phyloP scores from a whole-genome alignment of 1,140 invertebrate genomes.

The Triops cancriformis region DNA sequence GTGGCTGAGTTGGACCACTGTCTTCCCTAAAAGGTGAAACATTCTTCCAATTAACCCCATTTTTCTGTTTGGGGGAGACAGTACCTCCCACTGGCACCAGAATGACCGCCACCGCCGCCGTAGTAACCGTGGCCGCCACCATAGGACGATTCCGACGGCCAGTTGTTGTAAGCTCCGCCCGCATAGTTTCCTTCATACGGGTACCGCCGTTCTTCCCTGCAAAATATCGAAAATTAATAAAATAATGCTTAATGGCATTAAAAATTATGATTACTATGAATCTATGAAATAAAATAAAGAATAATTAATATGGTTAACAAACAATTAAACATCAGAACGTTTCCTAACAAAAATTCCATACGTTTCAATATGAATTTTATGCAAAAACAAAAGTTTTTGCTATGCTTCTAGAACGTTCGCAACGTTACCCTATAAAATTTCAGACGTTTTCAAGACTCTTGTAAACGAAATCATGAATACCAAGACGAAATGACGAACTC shows the following conservation, averaged over 20 bases:
- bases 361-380: too few relatives aligned
- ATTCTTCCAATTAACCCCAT: slow-evolving; percentile 11
- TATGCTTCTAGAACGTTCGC: too few relatives aligned
- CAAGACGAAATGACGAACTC: too few relatives aligned
- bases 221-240: slow-evolving; percentile 28
- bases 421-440: too few relatives aligned
- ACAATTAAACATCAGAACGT: too few relatives aligned
- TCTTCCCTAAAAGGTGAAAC: slow-evolving; percentile 32
- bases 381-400: too few relatives aligned
- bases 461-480: too few relatives aligned
- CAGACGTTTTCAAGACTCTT: too few relatives aligned
- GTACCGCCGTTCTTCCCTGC: slow-evolving; percentile 38
- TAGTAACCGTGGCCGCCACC: background rate
- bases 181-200: slow-evolving; percentile 34
- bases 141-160: slow-evolving; percentile 4
- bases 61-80: background rate
- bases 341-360: too few relatives aligned
- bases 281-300: too few relatives aligned
- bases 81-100: slow-evolving; percentile 24
- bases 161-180: slow-evolving; percentile 33
- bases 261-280: too few relatives aligned
- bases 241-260: background rate
- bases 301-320: too few relatives aligned
- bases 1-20: slow-evolving; percentile 55
- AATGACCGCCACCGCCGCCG: slow-evolving; percentile 14